Percentiles rank a stretch among this genome's conserved stretches.
These are phyloP conservation scores for Synanthedon formicaeformis DNA, from an alignment of 2,888 invertebrate genomes.

Conservation along the genomic window DNA sequence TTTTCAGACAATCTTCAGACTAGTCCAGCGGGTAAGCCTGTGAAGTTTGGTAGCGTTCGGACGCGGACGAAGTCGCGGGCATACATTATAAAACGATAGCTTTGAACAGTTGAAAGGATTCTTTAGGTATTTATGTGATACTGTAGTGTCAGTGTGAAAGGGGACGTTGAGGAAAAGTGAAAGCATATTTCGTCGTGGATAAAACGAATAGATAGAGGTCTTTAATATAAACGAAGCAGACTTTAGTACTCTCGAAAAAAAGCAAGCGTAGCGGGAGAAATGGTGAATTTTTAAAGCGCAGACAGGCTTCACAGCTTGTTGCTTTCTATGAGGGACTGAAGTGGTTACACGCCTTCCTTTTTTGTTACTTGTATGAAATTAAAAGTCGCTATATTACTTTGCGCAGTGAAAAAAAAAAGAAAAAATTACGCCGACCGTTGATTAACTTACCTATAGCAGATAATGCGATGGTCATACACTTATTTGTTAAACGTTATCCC, in stretches of 20 bases:
- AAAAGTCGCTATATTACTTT: neutral
- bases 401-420: too few relatives aligned
- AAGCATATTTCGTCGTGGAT: slow-evolving; percentile 62
- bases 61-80: too few relatives aligned
- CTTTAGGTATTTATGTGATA: neutral
- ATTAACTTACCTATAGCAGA: neutral
- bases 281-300: slow-evolving; percentile 57
- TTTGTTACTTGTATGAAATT: neutral
- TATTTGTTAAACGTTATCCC: slow-evolving; percentile 23
- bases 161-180: slow-evolving; percentile 36
- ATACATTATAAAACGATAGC: too few relatives aligned
- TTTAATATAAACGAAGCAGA: slow-evolving; percentile 70
- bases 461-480: slow-evolving; percentile 12
- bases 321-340: slow-evolving; percentile 7
- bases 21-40: too few relatives aligned
- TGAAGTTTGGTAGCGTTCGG: too few relatives aligned
- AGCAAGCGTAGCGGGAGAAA: slow-evolving; percentile 52
- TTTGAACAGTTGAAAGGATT: neutral
- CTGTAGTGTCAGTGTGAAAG: slow-evolving; percentile 31
- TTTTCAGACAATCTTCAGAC: too few relatives aligned
- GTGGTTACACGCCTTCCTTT: neutral
- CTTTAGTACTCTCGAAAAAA: slow-evolving; percentile 67
- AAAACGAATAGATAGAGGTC: slow-evolving; percentile 70
- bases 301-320: slow-evolving; percentile 29
- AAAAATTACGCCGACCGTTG: neutral